phyloP scores from a whole-genome alignment of 2,888 invertebrate genomes.

The Ptilodon capucinus region DNA sequence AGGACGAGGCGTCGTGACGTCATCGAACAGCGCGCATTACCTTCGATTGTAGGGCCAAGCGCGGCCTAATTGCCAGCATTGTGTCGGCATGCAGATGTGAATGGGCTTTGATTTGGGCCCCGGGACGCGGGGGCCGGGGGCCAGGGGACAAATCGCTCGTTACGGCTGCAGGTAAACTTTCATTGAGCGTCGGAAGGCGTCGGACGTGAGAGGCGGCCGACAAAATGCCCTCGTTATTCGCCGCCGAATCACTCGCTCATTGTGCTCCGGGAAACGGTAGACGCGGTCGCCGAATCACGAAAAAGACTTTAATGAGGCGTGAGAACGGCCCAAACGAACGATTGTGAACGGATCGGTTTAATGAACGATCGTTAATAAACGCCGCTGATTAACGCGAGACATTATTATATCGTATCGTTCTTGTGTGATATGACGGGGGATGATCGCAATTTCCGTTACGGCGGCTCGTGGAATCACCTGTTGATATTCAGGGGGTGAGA shows the following conservation, averaged over 20 bases:
- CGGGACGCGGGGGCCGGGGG: conserved; percentile 64
- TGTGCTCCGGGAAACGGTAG: conserved; percentile 81
- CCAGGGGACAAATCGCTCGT: conserved; percentile 82
- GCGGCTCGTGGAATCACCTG: conserved; percentile 64
- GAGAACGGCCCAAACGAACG: conserved; percentile 80
- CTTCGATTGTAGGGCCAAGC: conserved; percentile 79
- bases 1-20: conserved; percentile 48
- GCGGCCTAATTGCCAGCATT: conserved; percentile 82
- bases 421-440: conserved; percentile 23
- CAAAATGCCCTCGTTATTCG: conserved; percentile 83
- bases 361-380: conserved; percentile 77
- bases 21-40: conserved; percentile 78
- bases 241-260: conserved; percentile 82
- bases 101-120: conserved; percentile 83
- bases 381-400: conserved; percentile 57
- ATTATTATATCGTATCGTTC: not conserved
- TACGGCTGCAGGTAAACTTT: conserved; percentile 83
- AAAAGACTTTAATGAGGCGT: conserved; percentile 82
- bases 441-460: conserved; percentile 45
- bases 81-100: conserved; percentile 84
- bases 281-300: conserved; percentile 79
- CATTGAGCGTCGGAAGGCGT: conserved; percentile 83
- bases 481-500: conserved; percentile 61
- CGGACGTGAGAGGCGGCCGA: conserved; percentile 82
- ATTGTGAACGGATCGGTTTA: conserved; percentile 72